A percentile compares a stretch with the other conserved stretches of the same genome.
phyloP scores from a whole-genome alignment of 2,797 vertebrate genomes.

The Argentina silus region DNA sequence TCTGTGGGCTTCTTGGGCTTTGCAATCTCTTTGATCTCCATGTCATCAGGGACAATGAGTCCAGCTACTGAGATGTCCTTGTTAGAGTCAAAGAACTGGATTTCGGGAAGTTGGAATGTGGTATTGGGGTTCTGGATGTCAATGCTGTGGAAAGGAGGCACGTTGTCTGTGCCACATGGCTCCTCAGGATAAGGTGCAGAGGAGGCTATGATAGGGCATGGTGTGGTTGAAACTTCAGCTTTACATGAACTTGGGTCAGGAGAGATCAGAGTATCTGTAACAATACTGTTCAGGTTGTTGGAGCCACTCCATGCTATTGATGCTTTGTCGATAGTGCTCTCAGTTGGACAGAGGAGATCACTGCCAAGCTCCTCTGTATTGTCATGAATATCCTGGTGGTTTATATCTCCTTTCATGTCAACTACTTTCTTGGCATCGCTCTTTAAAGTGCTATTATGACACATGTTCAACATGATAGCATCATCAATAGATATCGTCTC shows the following conservation, averaged over 20 bases:
- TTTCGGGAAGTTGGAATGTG: constrained; percentile 83
- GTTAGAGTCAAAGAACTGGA: constrained; percentile 79
- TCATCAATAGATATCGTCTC: constrained; percentile 84
- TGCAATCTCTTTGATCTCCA: constrained; percentile 64
- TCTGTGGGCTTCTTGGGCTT: constrained; percentile 74
- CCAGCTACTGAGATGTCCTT: constrained; percentile 73
- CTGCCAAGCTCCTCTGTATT: constrained; percentile 57
- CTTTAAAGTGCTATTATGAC: constrained; percentile 75
- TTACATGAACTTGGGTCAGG: constrained; percentile 69
- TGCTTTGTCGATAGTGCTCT: constrained; percentile 62
- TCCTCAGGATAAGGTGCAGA: constrained; percentile 52
- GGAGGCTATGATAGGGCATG: constrained; percentile 47
- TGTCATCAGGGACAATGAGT: constrained; percentile 29
- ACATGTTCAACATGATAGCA: constrained; percentile 85
- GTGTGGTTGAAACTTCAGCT: constrained; percentile 54
- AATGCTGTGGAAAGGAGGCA: constrained; percentile 74
- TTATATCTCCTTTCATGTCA: constrained; percentile 33
- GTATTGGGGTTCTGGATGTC: constrained; percentile 83
- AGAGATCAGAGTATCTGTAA: constrained; percentile 50
- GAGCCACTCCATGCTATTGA: constrained; percentile 73
- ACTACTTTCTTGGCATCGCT: constrained; percentile 53
- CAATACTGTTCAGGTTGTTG: constrained; percentile 58
- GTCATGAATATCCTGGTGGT: constrained; percentile 52
- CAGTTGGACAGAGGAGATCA: constrained; percentile 68
- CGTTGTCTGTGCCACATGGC: constrained; percentile 55